Base-by-base conservation (phyloP, 92 coral and sea anemone genomes). In the Diadumene lineata region DNA sequence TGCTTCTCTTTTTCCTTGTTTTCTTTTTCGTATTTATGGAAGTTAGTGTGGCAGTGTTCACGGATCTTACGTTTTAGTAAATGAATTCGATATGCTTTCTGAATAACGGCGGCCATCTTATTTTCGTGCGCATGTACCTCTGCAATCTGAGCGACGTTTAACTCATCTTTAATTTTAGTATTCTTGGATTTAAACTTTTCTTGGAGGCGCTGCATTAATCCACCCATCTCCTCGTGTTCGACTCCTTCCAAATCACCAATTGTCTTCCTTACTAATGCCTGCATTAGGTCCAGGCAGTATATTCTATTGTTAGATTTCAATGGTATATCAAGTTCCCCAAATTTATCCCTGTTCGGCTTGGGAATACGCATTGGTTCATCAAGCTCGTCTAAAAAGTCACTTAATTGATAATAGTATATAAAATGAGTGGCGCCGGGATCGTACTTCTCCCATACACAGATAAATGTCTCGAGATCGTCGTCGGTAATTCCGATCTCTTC, bases 401-500 rank as follows among this genome's bases (percentile, higher is more conserved):
- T 81, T 21, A 96, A 85, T 68, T 92, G 92, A 53, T 86, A 75
- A 67, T 91, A 76, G 51, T 72, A 72, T 38, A 96, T 96, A 53
- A 78, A 96, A 56, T 91, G 97, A 16, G 96, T 86, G 8, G 99
- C 99, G 29, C 70, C 68, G 34, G 91, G 84, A 58, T 96, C 99
- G 60, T 78, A 96, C 21, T 82, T 88, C 56, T 96, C 97, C 99
- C 99, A 96, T 11, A 87, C 88, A 38, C 86, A 82, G 38, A 96
- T 87, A 61, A 50, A 96, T 56, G 99, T 93, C 79, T 96, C 99
- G 48, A 96, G 85, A 67, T 96, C 99, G 62, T 96, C 99, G 48
- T 96, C 99, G 15, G 93, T 84, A 34, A 96, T 83, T 7, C 99
- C 99, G 43, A 96, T 96, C 60, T 96, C 97, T 57, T 96, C 99